Percentiles rank a stretch among this genome's conserved stretches.
phyloP scores from a whole-genome alignment of 2,113 vertebrate genomes.

The Podarcis muralis region DNA sequence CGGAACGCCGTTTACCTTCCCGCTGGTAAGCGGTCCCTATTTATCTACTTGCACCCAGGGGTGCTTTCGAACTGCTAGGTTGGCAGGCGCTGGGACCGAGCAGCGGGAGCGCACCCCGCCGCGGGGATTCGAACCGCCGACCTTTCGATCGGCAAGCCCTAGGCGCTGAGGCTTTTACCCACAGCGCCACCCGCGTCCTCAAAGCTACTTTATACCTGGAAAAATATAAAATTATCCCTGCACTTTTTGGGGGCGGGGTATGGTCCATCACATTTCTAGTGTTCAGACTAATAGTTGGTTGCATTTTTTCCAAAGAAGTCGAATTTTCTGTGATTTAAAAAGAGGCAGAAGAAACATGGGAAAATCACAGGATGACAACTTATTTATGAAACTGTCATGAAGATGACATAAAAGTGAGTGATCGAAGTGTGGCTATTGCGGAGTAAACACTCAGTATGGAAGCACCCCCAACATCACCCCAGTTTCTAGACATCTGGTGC shows the following conservation, averaged over 20 bases:
- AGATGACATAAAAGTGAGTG: neutral
- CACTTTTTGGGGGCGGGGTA: no score
- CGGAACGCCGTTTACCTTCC: no score
- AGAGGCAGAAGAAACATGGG: neutral
- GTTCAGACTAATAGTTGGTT: neutral
- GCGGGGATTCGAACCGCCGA: no score
- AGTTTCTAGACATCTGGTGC: neutral
- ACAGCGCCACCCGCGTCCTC: no score
- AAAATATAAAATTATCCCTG: neutral
- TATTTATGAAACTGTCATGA: neutral
- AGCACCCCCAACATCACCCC: neutral
- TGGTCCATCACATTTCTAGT: neutral
- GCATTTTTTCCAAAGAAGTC: neutral
- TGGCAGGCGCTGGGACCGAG: no score
- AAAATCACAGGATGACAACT: neutral
- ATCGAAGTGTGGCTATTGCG: neutral
- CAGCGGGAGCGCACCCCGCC: no score
- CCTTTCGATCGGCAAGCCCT: no score
- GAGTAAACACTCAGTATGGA: neutral
- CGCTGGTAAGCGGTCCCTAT: no score
- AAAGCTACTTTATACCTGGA: neutral
- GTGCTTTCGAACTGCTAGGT: no score
- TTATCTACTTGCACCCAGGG: no score
- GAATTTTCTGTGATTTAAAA: neutral
- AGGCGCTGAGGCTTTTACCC: no score